Evolutionary conservation across 2,797 vertebrate species (phyloP).

Genomic region (Oceanodroma leucorhoa): DNA sequence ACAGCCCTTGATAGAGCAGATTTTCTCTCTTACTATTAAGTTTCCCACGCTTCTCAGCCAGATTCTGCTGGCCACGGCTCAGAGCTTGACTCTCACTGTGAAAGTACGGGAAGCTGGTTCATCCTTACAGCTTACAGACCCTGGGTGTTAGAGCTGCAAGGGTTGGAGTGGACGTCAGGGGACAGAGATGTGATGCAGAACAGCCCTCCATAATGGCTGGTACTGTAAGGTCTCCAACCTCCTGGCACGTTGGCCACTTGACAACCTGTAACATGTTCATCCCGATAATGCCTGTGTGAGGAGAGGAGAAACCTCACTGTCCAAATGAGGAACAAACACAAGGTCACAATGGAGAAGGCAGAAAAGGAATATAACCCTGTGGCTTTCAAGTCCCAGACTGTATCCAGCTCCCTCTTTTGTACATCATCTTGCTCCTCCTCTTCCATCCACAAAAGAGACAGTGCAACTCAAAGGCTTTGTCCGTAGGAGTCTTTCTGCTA

Average conservation of each 20-base stretch:
- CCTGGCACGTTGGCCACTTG: neutral
- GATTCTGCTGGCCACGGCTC: conserved; percentile 29
- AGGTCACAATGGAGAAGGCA: neutral
- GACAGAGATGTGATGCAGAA: neutral
- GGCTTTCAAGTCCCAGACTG: neutral
- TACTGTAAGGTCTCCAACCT: neutral
- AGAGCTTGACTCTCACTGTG: conserved; percentile 28
- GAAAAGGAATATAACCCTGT: neutral
- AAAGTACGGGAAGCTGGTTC: conserved; percentile 8
- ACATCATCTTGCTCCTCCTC: neutral
- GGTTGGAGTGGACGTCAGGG: neutral
- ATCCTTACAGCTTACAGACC: neutral
- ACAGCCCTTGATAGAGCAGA: conserved; percentile 60
- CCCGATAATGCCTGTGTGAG: neutral
- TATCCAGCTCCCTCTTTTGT: neutral
- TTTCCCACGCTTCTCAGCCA: conserved; percentile 72
- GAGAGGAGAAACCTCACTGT: neutral
- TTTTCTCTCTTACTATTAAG: conserved; percentile 53
- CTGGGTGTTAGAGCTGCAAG: neutral
- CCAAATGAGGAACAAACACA: neutral
- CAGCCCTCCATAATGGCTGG: neutral
- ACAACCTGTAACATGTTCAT: neutral
- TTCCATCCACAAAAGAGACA: neutral
- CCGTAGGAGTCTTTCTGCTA: neutral
- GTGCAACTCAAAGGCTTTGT: neutral